phyloP scores from a whole-genome alignment of 2,888 invertebrate genomes.

The Ochropacha duplaris region DNA sequence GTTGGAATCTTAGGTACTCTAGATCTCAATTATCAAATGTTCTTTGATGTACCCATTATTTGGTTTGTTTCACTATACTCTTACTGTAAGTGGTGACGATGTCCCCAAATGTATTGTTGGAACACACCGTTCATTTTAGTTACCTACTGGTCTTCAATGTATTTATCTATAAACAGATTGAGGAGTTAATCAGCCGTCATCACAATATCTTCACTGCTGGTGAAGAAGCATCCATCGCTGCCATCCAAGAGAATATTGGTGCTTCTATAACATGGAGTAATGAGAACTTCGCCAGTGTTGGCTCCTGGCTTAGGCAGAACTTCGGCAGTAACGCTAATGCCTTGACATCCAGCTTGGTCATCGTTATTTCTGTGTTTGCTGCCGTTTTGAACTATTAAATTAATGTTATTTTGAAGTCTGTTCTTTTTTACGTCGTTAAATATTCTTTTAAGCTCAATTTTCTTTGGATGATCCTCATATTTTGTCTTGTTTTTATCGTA shows the following conservation, averaged over 20 bases:
- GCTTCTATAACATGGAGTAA: constrained; percentile 66
- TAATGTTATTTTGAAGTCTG: not conserved
- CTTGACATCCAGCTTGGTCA: constrained; percentile 48
- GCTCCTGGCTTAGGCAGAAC: constrained; percentile 55
- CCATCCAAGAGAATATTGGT: constrained; percentile 64
- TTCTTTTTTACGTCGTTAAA: not conserved
- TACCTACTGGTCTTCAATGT: not conserved
- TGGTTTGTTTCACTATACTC: too few relatives aligned
- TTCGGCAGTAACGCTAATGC: constrained; percentile 44
- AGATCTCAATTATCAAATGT: too few relatives aligned
- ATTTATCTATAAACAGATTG: constrained; percentile 42
- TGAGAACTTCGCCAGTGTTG: constrained; percentile 47
- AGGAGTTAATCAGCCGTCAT: constrained; percentile 45
- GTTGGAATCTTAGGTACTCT: too few relatives aligned
- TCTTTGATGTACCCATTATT: too few relatives aligned
- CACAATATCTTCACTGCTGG: constrained; percentile 58
- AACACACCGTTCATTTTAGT: too few relatives aligned
- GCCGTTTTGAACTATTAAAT: constrained; percentile 41
- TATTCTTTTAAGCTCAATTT: not conserved
- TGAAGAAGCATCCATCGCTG: constrained; percentile 57
- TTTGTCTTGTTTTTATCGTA: not conserved
- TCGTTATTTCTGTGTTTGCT: constrained; percentile 48
- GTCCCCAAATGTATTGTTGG: too few relatives aligned
- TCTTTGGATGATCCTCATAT: not conserved
- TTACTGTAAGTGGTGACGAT: too few relatives aligned